Conservation (phyloP, 2,888 invertebrate species). For the Diabrotica balteata region DNA sequence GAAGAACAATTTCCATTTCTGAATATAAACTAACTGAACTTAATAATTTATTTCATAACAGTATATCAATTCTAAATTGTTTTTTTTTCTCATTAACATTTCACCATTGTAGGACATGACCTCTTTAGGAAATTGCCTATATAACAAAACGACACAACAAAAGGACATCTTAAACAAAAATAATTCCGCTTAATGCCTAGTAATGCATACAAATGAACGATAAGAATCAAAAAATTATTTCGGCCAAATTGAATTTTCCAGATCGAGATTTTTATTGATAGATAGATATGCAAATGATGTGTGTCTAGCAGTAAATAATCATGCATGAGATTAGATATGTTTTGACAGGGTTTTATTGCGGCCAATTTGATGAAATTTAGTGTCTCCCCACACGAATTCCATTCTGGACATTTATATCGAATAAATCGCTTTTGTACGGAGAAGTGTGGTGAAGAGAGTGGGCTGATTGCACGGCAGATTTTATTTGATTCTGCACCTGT, state of each 20-base stretch:
- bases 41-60: no score
- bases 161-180: not conserved
- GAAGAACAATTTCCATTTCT: no score
- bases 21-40: no score
- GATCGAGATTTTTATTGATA: conserved; percentile 7
- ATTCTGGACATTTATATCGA: conserved; percentile 1
- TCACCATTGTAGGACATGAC: no score
- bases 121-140: no score
- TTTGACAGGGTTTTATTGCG: conserved; percentile 7
- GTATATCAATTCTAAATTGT: no score
- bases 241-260: conserved; percentile 7
- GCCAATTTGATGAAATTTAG: conserved; percentile 6
- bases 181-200: conserved; percentile 4
- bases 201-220: conserved; percentile 10
- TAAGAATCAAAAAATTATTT: conserved; percentile 8
- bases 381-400: conserved; percentile 12
- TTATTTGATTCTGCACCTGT: no score
- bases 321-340: conserved; percentile 9
- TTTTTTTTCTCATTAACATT: no score
- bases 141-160: no score
- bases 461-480: no score
- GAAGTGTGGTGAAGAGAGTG: no score
- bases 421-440: not conserved
- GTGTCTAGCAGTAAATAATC: conserved; percentile 9
- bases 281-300: conserved; percentile 6